Conservation (phyloP, 1,140 invertebrate species). For the Coptotermes formosanus region DNA sequence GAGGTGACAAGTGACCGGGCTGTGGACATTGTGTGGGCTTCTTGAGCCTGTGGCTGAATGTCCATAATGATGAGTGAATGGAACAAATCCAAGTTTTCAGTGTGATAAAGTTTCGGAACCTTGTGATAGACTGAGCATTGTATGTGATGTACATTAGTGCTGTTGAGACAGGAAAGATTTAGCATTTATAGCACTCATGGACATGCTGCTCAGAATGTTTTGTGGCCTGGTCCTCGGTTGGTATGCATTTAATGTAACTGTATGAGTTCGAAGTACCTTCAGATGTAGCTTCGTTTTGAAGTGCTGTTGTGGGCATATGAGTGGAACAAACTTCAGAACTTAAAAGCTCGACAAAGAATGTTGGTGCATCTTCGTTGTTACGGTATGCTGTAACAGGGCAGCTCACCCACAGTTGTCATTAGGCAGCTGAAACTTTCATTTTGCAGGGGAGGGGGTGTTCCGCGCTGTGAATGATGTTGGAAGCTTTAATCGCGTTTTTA, state of each 20-base stretch:
- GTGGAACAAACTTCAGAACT: not conserved
- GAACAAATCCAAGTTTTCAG: not conserved
- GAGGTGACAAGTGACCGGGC: too few relatives aligned
- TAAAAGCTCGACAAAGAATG: not conserved
- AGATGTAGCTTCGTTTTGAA: not conserved
- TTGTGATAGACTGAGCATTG: not conserved
- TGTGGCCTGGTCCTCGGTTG: not conserved
- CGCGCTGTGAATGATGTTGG: not conserved
- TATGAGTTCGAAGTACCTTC: not conserved
- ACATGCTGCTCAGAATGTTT: not conserved
- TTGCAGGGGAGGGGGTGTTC: not conserved
- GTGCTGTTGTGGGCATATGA: not conserved
- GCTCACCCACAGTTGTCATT: not conserved
- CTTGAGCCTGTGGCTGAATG: not conserved
- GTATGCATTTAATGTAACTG: not conserved
- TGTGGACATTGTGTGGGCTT: too few relatives aligned
- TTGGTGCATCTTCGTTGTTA: not conserved
- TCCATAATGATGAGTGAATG: not conserved
- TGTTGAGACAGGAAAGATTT: not conserved
- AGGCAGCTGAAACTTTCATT: not conserved
- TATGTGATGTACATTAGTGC: not conserved
- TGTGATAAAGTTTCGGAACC: not conserved
- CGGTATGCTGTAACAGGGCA: not conserved
- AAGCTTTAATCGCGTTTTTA: not conserved
- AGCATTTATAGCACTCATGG: not conserved